phyloP scores from a whole-genome alignment of 2,888 invertebrate genomes.

The Boloria euphrosyne region DNA sequence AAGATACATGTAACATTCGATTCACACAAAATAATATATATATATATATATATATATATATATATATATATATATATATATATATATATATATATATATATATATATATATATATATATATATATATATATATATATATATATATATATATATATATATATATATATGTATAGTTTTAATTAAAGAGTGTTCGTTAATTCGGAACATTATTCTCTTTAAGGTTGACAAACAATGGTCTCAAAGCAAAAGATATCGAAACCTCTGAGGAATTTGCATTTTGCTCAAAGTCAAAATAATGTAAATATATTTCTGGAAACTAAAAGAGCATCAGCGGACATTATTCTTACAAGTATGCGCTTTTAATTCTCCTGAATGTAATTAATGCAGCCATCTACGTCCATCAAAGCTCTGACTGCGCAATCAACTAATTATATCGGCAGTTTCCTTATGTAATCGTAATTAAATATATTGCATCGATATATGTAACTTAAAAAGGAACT shows the following conservation, averaged over 20 bases:
- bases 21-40: not conserved
- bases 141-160: too few species aligned
- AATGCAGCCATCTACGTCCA: constrained; percentile 24
- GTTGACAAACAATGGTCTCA: constrained; percentile 13
- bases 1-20: not conserved
- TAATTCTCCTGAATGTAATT: constrained; percentile 25
- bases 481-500: not conserved
- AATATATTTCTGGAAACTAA: constrained; percentile 19
- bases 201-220: constrained; percentile 29
- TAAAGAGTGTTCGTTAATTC: constrained; percentile 23
- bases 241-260: constrained; percentile 11
- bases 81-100: too few species aligned
- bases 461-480: constrained; percentile 14
- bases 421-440: constrained; percentile 30
- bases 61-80: too few species aligned
- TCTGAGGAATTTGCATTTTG: constrained; percentile 9
- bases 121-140: too few species aligned
- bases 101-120: too few species aligned
- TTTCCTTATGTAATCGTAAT: constrained; percentile 18
- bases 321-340: constrained; percentile 10
- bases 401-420: constrained; percentile 18
- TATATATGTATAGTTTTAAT: too few species aligned
- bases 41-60: too few species aligned
- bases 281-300: not conserved
- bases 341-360: constrained; percentile 25